Conservation (phyloP, 2,888 invertebrate genomes). For the Dinocampus coccinellae region DNA sequence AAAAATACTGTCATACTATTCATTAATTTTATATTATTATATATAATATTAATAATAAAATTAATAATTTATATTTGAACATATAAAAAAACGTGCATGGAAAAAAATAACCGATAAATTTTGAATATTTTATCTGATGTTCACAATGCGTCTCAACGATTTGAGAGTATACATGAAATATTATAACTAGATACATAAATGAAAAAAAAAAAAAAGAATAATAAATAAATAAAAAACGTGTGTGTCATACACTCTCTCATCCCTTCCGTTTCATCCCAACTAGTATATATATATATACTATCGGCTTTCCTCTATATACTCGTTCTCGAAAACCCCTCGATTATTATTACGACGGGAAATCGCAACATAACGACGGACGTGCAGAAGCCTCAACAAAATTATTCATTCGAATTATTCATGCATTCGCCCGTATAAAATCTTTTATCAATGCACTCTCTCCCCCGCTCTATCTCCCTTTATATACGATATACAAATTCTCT, state of each 20-base stretch:
- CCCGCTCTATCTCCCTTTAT: too few relatives aligned
- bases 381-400: slow-evolving; percentile 1
- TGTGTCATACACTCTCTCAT: neutral
- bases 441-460: neutral
- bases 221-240: neutral
- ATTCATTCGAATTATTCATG: slow-evolving; percentile 17
- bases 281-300: too few relatives aligned
- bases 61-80: slow-evolving; percentile 30
- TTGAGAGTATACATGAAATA: slow-evolving; percentile 11
- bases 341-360: slow-evolving; percentile 26
- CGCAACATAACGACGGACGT: slow-evolving; percentile 8
- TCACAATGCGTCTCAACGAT: slow-evolving; percentile 48
- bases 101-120: slow-evolving; percentile 55
- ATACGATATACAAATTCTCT: neutral
- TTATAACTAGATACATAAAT: neutral
- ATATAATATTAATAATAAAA: neutral
- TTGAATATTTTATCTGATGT: slow-evolving; percentile 56
- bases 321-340: slow-evolving; percentile 7
- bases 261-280: neutral
- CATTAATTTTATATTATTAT: neutral
- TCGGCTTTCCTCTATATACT: neutral
- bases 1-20: neutral
- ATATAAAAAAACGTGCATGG: slow-evolving; percentile 19
- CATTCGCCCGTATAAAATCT: neutral
- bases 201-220: neutral